Evolutionary conservation across 2,113 vertebrate genomes (phyloP).

Genomic region (Arothron firmamentum): DNA sequence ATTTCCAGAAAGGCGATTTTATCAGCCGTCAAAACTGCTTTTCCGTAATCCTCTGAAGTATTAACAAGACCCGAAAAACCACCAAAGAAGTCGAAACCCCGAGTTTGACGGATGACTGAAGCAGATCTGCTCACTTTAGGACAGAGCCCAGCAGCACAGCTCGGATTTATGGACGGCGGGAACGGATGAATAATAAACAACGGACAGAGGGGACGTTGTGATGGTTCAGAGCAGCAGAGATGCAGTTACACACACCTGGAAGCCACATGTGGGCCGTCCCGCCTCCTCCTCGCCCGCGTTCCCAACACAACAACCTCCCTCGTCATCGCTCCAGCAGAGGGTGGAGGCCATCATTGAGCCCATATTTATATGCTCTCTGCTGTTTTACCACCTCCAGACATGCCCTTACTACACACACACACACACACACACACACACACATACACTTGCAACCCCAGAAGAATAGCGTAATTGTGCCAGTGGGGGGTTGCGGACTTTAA

Average conservation of each 20-base stretch:
- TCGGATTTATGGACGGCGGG: not conserved
- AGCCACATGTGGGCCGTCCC: slow-evolving; percentile 67
- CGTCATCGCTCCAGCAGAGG: slow-evolving; percentile 66
- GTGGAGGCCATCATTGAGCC: slow-evolving; percentile 71
- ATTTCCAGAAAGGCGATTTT: too few species aligned
- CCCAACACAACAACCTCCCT: slow-evolving; percentile 49
- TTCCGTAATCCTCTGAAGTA: too few species aligned
- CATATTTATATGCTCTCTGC: slow-evolving; percentile 73
- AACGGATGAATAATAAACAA: not conserved
- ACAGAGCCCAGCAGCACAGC: not conserved
- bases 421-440: slow-evolving; percentile 59
- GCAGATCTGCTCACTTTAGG: not conserved
- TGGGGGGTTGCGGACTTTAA: slow-evolving; percentile 54
- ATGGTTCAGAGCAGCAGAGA: slow-evolving; percentile 22
- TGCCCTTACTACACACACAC: slow-evolving; percentile 27
- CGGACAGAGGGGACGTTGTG: not conserved
- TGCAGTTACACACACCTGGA: slow-evolving; percentile 64
- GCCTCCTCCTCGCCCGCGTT: slow-evolving; percentile 7
- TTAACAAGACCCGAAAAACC: too few species aligned
- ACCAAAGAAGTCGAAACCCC: too few species aligned
- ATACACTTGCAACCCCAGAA: slow-evolving; percentile 48
- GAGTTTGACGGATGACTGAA: slow-evolving; percentile 35
- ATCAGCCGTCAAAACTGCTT: too few species aligned
- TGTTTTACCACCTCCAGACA: slow-evolving; percentile 71
- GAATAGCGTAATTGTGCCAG: slow-evolving; percentile 65